A percentile compares a stretch with the other conserved stretches of the same genome.
Conservation (phyloP, 1,140 invertebrate genomes). For the Antheraea pernyi region DNA sequence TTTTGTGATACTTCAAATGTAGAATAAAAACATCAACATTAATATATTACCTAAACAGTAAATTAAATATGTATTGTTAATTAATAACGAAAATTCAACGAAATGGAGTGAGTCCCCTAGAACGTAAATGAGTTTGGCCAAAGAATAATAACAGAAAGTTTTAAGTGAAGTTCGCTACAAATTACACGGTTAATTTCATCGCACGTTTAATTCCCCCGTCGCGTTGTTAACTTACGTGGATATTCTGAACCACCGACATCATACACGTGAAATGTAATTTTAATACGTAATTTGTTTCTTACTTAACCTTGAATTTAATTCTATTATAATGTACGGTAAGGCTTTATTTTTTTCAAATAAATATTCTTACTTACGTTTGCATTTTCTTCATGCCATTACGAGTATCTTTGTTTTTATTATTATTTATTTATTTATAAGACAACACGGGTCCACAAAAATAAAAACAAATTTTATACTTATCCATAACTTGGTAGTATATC, state of each 20-base stretch:
- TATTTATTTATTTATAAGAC: too few relatives aligned
- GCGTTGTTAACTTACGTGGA: conserved; percentile 17
- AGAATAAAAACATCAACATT: too few relatives aligned
- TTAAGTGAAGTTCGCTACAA: conserved; percentile 26
- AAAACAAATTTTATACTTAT: too few relatives aligned
- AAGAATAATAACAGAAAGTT: conserved; percentile 25
- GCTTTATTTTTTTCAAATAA: too few relatives aligned
- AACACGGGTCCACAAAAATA: too few relatives aligned
- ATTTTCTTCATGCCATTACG: too few relatives aligned
- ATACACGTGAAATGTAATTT: conserved; percentile 18
- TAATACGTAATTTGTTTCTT: conserved; percentile 18
- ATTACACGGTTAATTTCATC: conserved; percentile 29
- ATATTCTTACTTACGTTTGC: too few relatives aligned
- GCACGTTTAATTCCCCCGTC: conserved; percentile 22
- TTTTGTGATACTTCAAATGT: too few relatives aligned
- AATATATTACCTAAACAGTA: too few relatives aligned
- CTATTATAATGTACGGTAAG: neutral
- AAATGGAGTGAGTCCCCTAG: conserved; percentile 5
- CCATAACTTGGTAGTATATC: too few relatives aligned
- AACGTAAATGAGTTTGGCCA: conserved; percentile 8
- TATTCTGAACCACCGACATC: conserved; percentile 14
- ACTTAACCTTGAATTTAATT: neutral
- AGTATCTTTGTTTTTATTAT: too few relatives aligned
- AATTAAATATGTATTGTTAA: neutral
- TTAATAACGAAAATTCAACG: neutral